These are phyloP conservation scores for Drosophila sechellia DNA, from an alignment of 1,140 invertebrate genomes.

Conservation along the genomic window DNA sequence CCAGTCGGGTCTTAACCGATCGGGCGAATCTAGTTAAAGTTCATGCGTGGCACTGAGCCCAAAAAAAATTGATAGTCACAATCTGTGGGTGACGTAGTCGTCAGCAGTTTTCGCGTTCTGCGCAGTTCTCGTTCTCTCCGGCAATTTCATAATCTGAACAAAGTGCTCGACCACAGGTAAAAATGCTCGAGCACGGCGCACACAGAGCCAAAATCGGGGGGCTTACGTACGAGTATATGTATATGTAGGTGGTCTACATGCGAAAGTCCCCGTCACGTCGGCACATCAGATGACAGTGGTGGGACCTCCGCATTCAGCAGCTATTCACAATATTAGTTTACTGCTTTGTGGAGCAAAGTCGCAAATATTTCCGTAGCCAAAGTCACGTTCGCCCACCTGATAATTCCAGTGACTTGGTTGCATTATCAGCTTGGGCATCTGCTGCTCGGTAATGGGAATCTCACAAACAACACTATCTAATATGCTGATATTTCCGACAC, in stretches of 20 bases:
- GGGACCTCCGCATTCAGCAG: conserved; percentile 11
- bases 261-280: conserved; percentile 43
- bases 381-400: conserved; percentile 50
- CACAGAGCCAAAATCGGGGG: conserved; percentile 8
- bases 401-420: conserved; percentile 30
- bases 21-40: conserved; percentile 33
- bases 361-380: conserved; percentile 32
- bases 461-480: neutral
- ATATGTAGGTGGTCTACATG: conserved; percentile 9
- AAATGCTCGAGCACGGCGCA: conserved; percentile 9
- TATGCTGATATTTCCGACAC: neutral
- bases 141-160: conserved; percentile 58
- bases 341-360: conserved; percentile 49
- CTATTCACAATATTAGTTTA: conserved; percentile 34
- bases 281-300: conserved; percentile 39
- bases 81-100: conserved; percentile 51
- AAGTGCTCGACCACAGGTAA: conserved; percentile 36
- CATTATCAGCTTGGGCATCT: conserved; percentile 9
- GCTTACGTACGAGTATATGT: no score
- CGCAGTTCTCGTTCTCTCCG: conserved; percentile 52
- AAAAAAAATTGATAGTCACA: conserved; percentile 44
- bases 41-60: conserved; percentile 53
- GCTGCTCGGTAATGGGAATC: conserved; percentile 16
- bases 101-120: conserved; percentile 58
- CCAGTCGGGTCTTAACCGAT: conserved; percentile 19